These are phyloP conservation scores for Oxyruncus cristatus DNA, from an alignment of 2,113 vertebrate species.

Conservation along the genomic window DNA sequence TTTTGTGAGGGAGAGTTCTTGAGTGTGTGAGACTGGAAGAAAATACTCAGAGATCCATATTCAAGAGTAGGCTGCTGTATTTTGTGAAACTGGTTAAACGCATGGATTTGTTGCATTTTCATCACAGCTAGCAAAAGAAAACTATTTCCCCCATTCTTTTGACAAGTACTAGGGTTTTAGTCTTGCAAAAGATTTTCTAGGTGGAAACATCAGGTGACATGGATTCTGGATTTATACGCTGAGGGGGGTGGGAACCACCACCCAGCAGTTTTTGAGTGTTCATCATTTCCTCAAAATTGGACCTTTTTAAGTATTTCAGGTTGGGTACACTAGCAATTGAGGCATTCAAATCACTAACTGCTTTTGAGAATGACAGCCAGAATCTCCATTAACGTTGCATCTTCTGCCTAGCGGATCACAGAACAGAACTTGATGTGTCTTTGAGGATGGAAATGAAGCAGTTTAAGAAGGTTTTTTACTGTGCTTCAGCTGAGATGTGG, in stretches of 20 bases:
- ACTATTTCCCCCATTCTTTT: rapidly evolving
- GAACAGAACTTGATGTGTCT: slow-evolving; percentile 17
- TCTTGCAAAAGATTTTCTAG: not conserved
- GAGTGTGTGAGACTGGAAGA: not conserved
- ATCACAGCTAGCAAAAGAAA: not conserved
- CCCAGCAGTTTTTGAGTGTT: not conserved
- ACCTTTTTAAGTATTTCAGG: slow-evolving; percentile 1
- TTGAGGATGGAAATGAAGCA: slow-evolving; percentile 32
- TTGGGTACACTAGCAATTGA: not conserved
- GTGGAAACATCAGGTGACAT: not conserved
- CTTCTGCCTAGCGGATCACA: slow-evolving; percentile 19
- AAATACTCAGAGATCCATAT: not conserved
- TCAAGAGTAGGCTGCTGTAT: not conserved
- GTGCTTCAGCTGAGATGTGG: not conserved
- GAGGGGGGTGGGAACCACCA: not conserved
- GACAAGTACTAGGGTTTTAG: not conserved
- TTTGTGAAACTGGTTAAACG: not conserved
- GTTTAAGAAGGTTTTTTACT: slow-evolving; percentile 2
- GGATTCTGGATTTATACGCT: not conserved
- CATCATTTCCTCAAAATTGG: not conserved
- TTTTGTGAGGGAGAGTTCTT: not conserved
- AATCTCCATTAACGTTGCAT: not conserved
- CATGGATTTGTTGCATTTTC: not conserved
- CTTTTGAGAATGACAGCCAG: slow-evolving; percentile 36
- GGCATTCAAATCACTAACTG: slow-evolving; percentile 2